Base-by-base conservation (phyloP, 2,113 vertebrate species). In the Syngnathus floridae region DNA sequence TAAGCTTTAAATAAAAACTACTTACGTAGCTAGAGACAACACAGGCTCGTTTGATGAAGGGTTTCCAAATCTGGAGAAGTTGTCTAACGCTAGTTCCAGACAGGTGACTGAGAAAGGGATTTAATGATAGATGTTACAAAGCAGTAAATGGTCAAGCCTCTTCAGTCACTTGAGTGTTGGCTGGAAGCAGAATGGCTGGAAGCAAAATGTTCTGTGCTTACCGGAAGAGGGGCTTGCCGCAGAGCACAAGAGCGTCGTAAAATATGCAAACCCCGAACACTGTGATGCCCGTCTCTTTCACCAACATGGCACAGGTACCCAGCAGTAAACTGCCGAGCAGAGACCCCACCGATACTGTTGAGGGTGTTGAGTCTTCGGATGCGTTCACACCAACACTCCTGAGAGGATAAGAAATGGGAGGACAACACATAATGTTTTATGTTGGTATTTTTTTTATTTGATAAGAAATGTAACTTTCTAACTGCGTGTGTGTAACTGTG, bases 281-380 rank as follows among this genome's bases (percentile, higher is more conserved):
- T 0, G 96, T 99, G 87, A 98, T 73, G 56, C 97, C 97, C 0
- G 97, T 99, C 83, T 99, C 97, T 70, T 99, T 99, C 64, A 97
- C 95, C 89, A 99, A 88, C 96, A 99, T 98, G 67, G 95, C 95
- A 49, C 95, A 93, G 1, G 94, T 95, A 38, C 97, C 97, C 88
- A 98, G 89, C 31, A 94, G 73, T 77, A 99, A 83, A 74, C 93
- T 95, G 78, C 93, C 77, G 54, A 92, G 58, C 87, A 98, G 81
- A 66, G 88, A 94, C 70, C 87, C 78, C 0, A 81, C 84, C 1
- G 93, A 95, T 35, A 80, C 87, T 0, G 93, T 95, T 67, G 89
- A 74, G 58, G 94, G 92, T 70, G 93, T 87, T 40, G 82, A 69
- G 70, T 92, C 91, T 64, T 88, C 91, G 4, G 80, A 83, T 37